Evolutionary conservation across 2,888 invertebrate genomes (phyloP).

Genomic region (Eristalis tenax): DNA sequence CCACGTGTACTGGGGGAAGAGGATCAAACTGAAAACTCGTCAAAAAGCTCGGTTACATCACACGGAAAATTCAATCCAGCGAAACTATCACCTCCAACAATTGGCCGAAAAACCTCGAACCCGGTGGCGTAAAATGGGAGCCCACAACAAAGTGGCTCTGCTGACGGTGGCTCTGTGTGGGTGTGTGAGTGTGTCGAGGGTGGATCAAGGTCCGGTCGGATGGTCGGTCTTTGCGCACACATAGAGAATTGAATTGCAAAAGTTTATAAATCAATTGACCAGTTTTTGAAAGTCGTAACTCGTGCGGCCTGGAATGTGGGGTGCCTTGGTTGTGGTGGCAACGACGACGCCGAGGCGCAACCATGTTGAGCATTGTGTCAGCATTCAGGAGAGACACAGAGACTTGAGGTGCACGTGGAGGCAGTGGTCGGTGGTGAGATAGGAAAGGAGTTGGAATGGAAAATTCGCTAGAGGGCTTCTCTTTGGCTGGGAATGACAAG

Average conservation of each 20-base stretch:
- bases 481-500: no score
- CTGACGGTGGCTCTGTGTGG: not conserved
- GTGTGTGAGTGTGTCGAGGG: constrained; percentile 9
- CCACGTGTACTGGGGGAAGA: not conserved
- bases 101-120: constrained; percentile 59
- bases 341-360: not conserved
- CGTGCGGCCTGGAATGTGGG: constrained; percentile 29
- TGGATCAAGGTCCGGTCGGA: not conserved
- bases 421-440: not conserved
- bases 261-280: constrained; percentile 71
- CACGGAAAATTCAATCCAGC: constrained; percentile 65
- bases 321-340: not conserved
- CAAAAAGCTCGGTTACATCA: constrained; percentile 65
- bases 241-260: constrained; percentile 64
- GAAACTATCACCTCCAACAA: constrained; percentile 68
- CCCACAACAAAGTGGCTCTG: constrained; percentile 12
- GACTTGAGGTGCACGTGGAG: not conserved
- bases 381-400: not conserved
- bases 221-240: constrained; percentile 1
- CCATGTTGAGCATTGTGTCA: not conserved
- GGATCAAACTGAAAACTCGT: constrained; percentile 63
- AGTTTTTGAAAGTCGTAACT: constrained; percentile 61
- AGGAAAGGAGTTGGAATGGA: not conserved
- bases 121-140: constrained; percentile 36
- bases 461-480: not conserved